Evolutionary conservation across 2,113 vertebrate genomes (phyloP).

Genomic region (Pyrgilauda ruficollis): DNA sequence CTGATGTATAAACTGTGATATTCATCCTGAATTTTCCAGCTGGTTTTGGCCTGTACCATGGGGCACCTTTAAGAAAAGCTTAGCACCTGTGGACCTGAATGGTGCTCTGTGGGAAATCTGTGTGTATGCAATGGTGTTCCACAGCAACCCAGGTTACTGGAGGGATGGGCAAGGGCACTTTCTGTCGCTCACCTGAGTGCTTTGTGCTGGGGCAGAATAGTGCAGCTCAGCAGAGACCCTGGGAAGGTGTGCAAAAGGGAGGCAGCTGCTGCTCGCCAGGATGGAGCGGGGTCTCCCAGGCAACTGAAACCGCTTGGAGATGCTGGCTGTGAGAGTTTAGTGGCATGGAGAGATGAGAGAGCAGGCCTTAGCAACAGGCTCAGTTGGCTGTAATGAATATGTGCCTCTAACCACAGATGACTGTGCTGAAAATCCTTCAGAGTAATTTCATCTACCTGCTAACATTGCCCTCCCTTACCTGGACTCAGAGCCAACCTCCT

Average conservation of each 20-base stretch:
- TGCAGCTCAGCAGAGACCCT: not conserved
- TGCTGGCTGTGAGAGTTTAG: not conserved
- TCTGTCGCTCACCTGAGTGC: fast-evolving
- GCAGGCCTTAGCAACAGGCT: conserved; percentile 16
- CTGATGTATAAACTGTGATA: not conserved
- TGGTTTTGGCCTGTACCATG: not conserved
- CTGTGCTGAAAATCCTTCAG: not conserved
- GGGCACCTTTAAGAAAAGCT: not conserved
- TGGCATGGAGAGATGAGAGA: not conserved
- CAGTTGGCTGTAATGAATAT: fast-evolving
- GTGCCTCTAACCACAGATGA: not conserved
- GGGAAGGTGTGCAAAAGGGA: not conserved
- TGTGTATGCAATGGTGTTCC: fast-evolving
- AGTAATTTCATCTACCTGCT: not conserved
- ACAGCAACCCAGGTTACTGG: not conserved
- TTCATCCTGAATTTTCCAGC: not conserved
- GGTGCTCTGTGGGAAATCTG: not conserved
- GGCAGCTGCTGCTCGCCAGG: fast-evolving
- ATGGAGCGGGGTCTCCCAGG: not conserved
- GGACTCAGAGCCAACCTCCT: not conserved
- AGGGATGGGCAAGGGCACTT: not conserved
- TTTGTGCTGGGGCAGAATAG: not conserved
- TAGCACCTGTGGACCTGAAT: not conserved
- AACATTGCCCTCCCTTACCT: not conserved
- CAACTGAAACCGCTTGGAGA: not conserved